phyloP scores from a whole-genome alignment of 1,140 invertebrate genomes.

The Phthorimaea operculella region DNA sequence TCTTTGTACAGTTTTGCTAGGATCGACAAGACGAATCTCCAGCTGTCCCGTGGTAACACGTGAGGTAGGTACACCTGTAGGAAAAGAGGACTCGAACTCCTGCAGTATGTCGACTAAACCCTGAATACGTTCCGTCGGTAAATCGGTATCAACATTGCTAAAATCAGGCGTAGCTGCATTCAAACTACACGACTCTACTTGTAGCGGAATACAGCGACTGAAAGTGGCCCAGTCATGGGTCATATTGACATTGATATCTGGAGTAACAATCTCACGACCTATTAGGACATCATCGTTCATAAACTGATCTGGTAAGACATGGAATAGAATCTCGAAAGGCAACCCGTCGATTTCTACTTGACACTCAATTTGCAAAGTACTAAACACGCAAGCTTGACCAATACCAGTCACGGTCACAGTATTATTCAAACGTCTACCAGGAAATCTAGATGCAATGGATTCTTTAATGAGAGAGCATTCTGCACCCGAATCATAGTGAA shows the following conservation, averaged over 20 bases:
- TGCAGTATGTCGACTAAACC: neutral
- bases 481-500: neutral
- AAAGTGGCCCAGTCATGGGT: neutral
- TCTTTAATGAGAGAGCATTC: neutral
- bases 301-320: too few species aligned
- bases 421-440: conserved; percentile 1
- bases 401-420: neutral
- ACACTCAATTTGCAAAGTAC: neutral
- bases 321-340: neutral
- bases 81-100: neutral
- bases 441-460: neutral
- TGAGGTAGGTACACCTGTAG: neutral
- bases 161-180: neutral
- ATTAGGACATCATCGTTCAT: too few species aligned
- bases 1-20: neutral
- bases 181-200: neutral
- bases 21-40: neutral
- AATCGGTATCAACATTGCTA: neutral
- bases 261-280: neutral
- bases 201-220: neutral
- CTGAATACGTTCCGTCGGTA: neutral
- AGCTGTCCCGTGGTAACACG: neutral
- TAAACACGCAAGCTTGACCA: neutral
- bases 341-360: neutral
- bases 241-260: neutral